phyloP scores from a whole-genome alignment of 2,888 invertebrate genomes.

The Malthinus seriepunctatus region DNA sequence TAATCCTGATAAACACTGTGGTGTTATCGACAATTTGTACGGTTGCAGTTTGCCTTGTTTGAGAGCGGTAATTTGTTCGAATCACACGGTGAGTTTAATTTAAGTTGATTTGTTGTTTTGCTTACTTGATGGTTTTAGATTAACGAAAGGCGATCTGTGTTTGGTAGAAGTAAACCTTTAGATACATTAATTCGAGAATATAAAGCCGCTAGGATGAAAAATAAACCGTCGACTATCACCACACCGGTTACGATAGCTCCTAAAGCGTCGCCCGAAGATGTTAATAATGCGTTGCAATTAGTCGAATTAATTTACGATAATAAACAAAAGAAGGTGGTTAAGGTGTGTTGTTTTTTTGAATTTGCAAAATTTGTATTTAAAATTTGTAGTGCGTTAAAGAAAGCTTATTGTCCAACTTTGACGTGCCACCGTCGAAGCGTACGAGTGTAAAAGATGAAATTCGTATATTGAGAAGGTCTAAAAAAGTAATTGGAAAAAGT shows the following conservation, averaged over 20 bases:
- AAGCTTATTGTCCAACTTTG: too few species aligned
- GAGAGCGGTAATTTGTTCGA: constrained; percentile 69
- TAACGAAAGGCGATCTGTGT: constrained; percentile 44
- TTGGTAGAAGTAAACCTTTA: constrained; percentile 46
- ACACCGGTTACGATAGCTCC: constrained; percentile 14
- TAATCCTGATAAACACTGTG: constrained; percentile 83
- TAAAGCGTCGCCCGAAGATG: constrained; percentile 9
- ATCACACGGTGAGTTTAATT: constrained; percentile 44
- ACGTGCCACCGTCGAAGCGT: too few species aligned
- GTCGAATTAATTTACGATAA: constrained; percentile 18
- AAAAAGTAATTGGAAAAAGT: too few species aligned
- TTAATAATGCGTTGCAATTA: constrained; percentile 7
- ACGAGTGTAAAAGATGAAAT: too few species aligned
- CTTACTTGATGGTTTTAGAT: constrained; percentile 33
- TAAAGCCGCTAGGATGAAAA: constrained; percentile 46
- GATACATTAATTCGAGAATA: constrained; percentile 45
- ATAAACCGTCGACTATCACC: neutral
- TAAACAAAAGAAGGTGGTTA: constrained; percentile 1
- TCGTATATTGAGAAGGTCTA: too few species aligned
- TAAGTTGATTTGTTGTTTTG: too few species aligned
- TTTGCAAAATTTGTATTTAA: too few species aligned
- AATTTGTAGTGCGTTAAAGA: too few species aligned
- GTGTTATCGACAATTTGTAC: constrained; percentile 67
- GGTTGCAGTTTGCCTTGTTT: constrained; percentile 70
- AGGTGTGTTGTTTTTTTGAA: neutral